Conservation (phyloP, 2,797 vertebrate genomes). For the Labroides dimidiatus region DNA sequence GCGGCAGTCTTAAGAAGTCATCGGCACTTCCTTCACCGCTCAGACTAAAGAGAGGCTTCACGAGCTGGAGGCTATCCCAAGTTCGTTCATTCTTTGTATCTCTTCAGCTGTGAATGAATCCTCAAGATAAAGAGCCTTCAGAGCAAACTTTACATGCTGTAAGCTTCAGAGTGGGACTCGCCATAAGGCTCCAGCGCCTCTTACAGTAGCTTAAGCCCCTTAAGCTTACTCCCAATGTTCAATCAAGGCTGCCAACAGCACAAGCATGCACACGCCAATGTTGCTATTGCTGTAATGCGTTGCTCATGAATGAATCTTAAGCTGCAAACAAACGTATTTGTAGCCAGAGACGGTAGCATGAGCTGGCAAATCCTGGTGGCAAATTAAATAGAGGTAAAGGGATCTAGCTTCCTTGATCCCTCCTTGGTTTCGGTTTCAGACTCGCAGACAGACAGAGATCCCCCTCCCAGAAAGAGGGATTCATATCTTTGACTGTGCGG, state of each 20-base stretch:
- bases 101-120: slow-evolving; percentile 49
- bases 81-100: slow-evolving; percentile 32
- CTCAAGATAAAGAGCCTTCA: slow-evolving; percentile 43
- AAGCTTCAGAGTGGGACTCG: slow-evolving; percentile 40
- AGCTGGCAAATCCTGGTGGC: slow-evolving; percentile 44
- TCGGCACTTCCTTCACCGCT: slow-evolving; percentile 2
- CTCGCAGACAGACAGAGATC: slow-evolving; percentile 3
- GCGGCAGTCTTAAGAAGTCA: slow-evolving; percentile 44
- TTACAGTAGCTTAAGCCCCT: slow-evolving; percentile 39
- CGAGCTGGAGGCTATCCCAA: slow-evolving; percentile 49
- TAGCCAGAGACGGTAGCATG: slow-evolving; percentile 30
- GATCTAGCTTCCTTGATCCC: slow-evolving; percentile 12
- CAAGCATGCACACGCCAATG: slow-evolving; percentile 21
- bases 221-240: slow-evolving; percentile 45
- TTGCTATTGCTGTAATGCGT: slow-evolving; percentile 37
- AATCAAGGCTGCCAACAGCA: slow-evolving; percentile 42
- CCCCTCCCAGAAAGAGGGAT: slow-evolving; percentile 16
- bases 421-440: slow-evolving; percentile 9
- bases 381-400: slow-evolving; percentile 60
- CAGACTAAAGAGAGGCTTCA: slow-evolving; percentile 29
- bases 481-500: slow-evolving; percentile 28
- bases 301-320: slow-evolving; percentile 50
- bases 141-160: slow-evolving; percentile 42
- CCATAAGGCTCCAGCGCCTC: slow-evolving; percentile 33
- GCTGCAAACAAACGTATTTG: slow-evolving; percentile 52